These are phyloP conservation scores for Neogale vison DNA, from an alignment of 2,113 vertebrate species.

Conservation along the genomic window DNA sequence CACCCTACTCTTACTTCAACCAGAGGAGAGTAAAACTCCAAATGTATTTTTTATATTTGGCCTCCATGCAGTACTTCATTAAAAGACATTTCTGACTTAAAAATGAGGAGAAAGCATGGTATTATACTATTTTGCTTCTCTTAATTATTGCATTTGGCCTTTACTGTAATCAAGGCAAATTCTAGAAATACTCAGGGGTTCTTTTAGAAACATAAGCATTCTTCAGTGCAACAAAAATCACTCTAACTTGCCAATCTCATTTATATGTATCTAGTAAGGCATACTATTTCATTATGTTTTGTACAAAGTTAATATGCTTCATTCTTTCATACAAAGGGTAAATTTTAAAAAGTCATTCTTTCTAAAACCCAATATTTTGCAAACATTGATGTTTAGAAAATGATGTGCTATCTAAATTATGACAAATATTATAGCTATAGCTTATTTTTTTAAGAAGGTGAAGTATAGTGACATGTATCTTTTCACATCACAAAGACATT, in stretches of 20 bases:
- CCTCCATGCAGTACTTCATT: background rate
- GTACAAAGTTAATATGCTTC: background rate
- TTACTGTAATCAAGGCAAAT: slow-evolving; percentile 36
- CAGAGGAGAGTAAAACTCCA: background rate
- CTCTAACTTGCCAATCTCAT: background rate
- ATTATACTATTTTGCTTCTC: background rate
- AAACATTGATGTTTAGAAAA: background rate
- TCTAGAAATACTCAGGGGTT: background rate
- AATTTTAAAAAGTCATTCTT: background rate
- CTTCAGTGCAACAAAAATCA: background rate
- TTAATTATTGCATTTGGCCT: background rate
- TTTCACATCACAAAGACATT: background rate
- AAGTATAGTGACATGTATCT: background rate
- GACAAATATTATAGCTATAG: background rate
- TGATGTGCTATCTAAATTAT: background rate
- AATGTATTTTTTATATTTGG: background rate
- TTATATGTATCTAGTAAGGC: background rate
- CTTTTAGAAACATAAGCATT: slow-evolving; percentile 9
- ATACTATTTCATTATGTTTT: background rate
- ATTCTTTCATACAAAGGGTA: background rate
- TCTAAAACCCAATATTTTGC: slow-evolving; percentile 4
- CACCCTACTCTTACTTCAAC: background rate
- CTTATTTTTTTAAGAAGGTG: background rate
- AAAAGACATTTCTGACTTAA: background rate
- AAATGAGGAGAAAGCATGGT: background rate